phyloP scores from a whole-genome alignment of 2,113 vertebrate species.

The Tichodroma muraria region DNA sequence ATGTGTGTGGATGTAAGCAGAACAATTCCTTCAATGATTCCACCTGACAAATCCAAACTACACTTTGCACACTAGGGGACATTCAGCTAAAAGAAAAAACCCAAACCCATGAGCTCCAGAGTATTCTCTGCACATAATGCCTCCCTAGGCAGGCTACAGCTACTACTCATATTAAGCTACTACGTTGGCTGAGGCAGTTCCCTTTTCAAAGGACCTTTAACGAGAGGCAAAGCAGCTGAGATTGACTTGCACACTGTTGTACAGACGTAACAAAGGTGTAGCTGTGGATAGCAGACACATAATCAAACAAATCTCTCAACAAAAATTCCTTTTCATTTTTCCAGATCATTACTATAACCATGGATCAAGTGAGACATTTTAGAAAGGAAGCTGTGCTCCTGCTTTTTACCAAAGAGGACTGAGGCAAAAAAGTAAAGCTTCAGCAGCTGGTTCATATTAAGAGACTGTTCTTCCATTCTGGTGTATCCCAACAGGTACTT shows the following conservation, averaged over 20 bases:
- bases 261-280: accelerated
- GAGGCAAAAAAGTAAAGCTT: background rate
- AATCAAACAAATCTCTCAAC: background rate
- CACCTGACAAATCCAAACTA: background rate
- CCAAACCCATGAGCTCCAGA: background rate
- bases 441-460: background rate
- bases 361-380: background rate
- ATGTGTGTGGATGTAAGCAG: accelerated
- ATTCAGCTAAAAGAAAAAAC: background rate
- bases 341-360: background rate
- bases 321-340: background rate
- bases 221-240: background rate
- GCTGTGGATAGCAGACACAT: background rate
- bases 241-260: background rate
- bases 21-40: background rate
- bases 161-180: background rate
- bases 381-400: background rate
- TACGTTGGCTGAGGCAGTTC: accelerated
- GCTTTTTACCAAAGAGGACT: background rate
- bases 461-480: background rate
- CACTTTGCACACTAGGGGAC: background rate
- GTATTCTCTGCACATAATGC: background rate
- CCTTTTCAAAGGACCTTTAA: background rate
- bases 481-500: background rate
- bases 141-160: background rate